Evolutionary conservation across 2,113 vertebrate species (phyloP).

Genomic region (Nycticebus coucang): DNA sequence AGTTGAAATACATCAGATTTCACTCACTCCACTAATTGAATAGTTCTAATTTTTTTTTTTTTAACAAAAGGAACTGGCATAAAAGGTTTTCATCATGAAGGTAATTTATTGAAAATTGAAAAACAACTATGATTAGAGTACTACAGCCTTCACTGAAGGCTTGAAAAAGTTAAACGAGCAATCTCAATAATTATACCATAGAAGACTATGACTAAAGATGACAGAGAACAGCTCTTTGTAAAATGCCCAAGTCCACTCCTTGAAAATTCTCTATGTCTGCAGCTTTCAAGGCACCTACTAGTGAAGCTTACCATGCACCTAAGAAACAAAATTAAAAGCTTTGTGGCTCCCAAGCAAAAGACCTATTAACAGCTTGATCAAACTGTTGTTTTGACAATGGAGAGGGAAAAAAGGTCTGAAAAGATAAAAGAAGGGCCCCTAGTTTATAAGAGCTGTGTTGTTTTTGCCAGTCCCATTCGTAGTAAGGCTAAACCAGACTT

Average conservation of each 20-base stretch:
- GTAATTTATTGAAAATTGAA: neutral
- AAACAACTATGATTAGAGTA: neutral
- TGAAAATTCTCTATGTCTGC: neutral
- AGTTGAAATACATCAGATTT: neutral
- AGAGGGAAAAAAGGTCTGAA: slow-evolving; percentile 72
- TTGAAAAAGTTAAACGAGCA: slow-evolving; percentile 31
- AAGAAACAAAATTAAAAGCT: slow-evolving; percentile 7
- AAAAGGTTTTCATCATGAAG: neutral
- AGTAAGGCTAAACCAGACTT: neutral
- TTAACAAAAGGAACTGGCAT: neutral
- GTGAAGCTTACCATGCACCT: neutral
- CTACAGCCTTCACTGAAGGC: slow-evolving; percentile 23
- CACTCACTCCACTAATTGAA: neutral
- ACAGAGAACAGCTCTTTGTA: neutral
- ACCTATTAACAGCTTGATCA: slow-evolving; percentile 76
- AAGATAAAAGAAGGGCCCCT: slow-evolving; percentile 62
- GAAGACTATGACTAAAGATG: neutral
- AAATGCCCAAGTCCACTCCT: neutral
- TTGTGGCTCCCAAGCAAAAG: slow-evolving; percentile 76
- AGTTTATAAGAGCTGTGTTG: slow-evolving; percentile 65
- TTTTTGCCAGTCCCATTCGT: slow-evolving; percentile 79
- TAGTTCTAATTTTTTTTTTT: neutral
- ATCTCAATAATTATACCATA: neutral
- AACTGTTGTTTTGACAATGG: slow-evolving; percentile 84
- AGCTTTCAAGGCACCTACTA: neutral